Base-by-base conservation (phyloP, 2,797 vertebrate genomes). In the Rhadinocentrus ornatus region DNA sequence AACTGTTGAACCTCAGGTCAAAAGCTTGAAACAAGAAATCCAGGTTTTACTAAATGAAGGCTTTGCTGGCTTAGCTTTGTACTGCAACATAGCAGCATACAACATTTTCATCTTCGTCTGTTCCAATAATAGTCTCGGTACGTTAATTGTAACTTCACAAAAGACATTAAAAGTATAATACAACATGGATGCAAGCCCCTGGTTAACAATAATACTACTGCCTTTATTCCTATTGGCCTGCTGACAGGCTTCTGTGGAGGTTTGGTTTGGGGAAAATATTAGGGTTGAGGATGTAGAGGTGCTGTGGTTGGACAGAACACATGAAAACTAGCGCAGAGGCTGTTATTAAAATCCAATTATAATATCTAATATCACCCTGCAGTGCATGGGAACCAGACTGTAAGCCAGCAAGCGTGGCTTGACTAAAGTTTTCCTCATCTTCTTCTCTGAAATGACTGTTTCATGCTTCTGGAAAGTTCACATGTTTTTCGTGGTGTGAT, bases 341-440 rank as follows among this genome's bases (percentile, higher is more conserved):
- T 83, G 57, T 81, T 75, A 89, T 87, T 90, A 89, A 88, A 72
- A 64, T 75, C 56, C 50, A 63, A 78, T 89, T 80, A 73, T 52
- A 82, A 89, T 80, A 79, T 69, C 66, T 72, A 75, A 87, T 83
- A 74, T 63, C 71, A 48, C 66, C 62, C 58, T 29, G 55, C 35
- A 48, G 75, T 66, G 56, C 54, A 22, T 88, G 89, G 77, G 82
- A 88, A 81, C 55, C 39, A 29, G 57, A 34, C 66, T 66, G 56
- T 22, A 64, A 76, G 63, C 60, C 72, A 83, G 44, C 13, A 62
- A 56, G 32, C 57, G 66, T 65, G 77, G 80, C 62, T 75, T 54
- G 7, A 74, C 66, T 72, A 2, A 72, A 55, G 35, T 70, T 52
- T 65, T 64, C 29, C 62, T 24, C 15, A 35, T 55, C 41, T 69